Evolutionary conservation across 1,140 invertebrate species (phyloP), one percentile per base, ranked within the genome.

Genomic region (Drosophila tani): DNA sequence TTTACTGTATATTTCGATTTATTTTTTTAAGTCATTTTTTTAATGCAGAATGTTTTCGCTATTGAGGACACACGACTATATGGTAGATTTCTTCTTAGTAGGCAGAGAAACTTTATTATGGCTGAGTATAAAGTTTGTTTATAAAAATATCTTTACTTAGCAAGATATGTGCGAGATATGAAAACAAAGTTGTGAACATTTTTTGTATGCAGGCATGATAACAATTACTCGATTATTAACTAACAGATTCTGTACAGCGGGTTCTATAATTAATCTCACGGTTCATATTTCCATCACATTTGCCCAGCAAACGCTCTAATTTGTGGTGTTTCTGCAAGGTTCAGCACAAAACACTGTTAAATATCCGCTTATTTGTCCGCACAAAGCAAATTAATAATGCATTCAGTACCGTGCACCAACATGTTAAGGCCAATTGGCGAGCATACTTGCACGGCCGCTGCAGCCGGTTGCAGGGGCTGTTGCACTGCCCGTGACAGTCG

Each of bases 401-500:
- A 56, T 45, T 70, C 40, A 35, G 40, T 17, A 21, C 17, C 15
- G 43, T 29, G 68, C 66, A 40, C 66, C 69, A 56, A 24, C 43
- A 68, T 38, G 32, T n/a, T 29, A n/a, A 21, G 63, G 43, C 45
- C 65, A 66, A 67, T 49, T 67, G 65, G 17, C 32, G 17, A 5
- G 65, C 50, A 45, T 27, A 32, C 66, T 47, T 14, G 65, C 66
- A 57, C 43, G 41, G 49, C 12, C 41, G 50, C 24, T 40, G 51
- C 17, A 41, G 38, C 35, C 53, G 41, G 24, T 24, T 32, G 12
- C 49, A 50, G 41, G 11, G 5, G 46, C 15, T 68, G 50, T 59
- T 24, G 50, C 35, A 38, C 62, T 58, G 55, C 24, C 63, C 62
- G 46, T 70, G 77, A 70, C 70, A 79, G 71, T 87, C 67, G 46